Evolutionary conservation across 2,888 invertebrate species (phyloP).

Genomic region (Osedax fenrisi): DNA sequence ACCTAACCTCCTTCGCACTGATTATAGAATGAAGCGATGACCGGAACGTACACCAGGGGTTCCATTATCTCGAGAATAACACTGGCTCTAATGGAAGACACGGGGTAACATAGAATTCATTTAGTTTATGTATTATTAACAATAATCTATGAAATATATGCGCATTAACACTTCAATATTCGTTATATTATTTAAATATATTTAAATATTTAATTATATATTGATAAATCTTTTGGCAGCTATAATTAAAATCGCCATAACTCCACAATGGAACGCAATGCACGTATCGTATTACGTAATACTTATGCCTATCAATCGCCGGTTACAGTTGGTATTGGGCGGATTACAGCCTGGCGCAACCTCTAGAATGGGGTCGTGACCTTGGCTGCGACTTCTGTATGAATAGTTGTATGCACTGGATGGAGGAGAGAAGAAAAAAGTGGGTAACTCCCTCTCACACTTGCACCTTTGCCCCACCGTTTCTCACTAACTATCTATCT

Average conservation of each 20-base stretch:
- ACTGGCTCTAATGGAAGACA: constrained; percentile 37
- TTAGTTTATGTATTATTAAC: not conserved
- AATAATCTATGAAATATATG: not conserved
- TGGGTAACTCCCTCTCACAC: too few relatives aligned
- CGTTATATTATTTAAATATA: not conserved
- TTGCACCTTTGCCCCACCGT: too few relatives aligned
- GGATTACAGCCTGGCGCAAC: constrained; percentile 69
- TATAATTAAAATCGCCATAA: too few relatives aligned
- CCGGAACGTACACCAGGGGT: constrained; percentile 38
- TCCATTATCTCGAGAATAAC: constrained; percentile 36
- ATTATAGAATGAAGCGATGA: constrained; percentile 38
- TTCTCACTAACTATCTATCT: too few relatives aligned
- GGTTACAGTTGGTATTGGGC: constrained; percentile 66
- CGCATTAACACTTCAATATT: not conserved
- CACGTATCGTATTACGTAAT: too few relatives aligned
- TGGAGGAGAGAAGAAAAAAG: constrained; percentile 64
- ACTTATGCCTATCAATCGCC: too few relatives aligned
- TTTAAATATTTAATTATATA: too few relatives aligned
- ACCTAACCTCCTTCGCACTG: not conserved
- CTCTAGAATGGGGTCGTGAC: constrained; percentile 75
- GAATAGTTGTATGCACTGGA: constrained; percentile 93
- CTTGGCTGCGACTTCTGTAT: constrained; percentile 86
- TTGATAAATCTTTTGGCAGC: too few relatives aligned
- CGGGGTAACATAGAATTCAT: constrained; percentile 34
- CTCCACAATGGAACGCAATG: too few relatives aligned